phyloP scores from a whole-genome alignment of 2,888 invertebrate species.

The Drosophila prostipennis region DNA sequence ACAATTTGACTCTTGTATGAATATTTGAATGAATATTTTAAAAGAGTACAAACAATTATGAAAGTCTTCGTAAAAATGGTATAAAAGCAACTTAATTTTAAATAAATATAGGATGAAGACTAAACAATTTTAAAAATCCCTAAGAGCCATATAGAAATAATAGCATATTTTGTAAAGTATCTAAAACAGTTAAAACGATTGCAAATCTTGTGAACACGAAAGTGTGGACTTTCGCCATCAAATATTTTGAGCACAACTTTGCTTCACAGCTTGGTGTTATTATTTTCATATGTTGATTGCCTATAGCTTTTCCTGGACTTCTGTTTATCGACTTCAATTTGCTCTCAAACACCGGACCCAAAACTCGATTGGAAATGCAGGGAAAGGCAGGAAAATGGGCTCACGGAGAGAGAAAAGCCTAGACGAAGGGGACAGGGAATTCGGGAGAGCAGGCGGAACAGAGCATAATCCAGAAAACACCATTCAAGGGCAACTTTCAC shows the following conservation, averaged over 20 bases:
- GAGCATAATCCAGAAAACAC: slow-evolving; percentile 69
- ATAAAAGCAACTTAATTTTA: no score
- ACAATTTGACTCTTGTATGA: background rate
- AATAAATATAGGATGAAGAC: no score
- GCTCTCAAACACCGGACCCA: slow-evolving; percentile 58
- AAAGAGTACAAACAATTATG: background rate
- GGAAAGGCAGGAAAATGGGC: slow-evolving; percentile 22
- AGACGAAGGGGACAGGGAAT: slow-evolving; percentile 14
- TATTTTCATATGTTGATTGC: slow-evolving; percentile 37
- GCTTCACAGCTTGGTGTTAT: slow-evolving; percentile 18
- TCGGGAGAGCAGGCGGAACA: slow-evolving; percentile 22
- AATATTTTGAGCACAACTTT: slow-evolving; percentile 3
- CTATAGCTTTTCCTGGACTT: slow-evolving; percentile 37
- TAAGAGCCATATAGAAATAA: background rate
- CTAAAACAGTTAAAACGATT: background rate
- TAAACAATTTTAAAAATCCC: background rate
- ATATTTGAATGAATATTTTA: no score
- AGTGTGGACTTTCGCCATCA: slow-evolving; percentile 3
- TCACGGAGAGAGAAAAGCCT: slow-evolving; percentile 18
- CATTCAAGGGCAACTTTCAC: slow-evolving; percentile 81
- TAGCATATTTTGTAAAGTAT: background rate
- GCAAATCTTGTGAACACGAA: slow-evolving; percentile 2
- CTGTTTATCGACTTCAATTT: slow-evolving; percentile 76
- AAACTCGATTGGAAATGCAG: slow-evolving; percentile 61
- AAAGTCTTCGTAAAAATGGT: no score